These are phyloP conservation scores for Mustela erminea DNA, from an alignment of 2,797 vertebrate genomes.

Conservation along the genomic window DNA sequence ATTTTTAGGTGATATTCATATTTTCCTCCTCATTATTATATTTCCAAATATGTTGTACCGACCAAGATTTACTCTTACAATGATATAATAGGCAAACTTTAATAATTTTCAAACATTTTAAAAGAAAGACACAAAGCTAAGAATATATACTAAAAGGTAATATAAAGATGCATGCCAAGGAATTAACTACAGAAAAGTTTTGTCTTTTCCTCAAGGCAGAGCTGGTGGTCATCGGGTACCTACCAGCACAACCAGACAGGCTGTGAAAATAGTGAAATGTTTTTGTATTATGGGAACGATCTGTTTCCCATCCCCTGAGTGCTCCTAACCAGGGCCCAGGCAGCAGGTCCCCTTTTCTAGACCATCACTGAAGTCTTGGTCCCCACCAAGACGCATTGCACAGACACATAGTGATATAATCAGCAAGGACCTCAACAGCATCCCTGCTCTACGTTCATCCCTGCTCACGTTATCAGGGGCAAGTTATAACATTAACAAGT, in stretches of 20 bases:
- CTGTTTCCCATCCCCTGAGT: background rate
- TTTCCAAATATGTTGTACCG: background rate
- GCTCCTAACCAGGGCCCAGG: too few relatives aligned
- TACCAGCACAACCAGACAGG: background rate
- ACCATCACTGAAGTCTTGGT: background rate
- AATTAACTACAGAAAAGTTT: background rate
- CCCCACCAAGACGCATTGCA: background rate
- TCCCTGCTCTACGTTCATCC: too few relatives aligned
- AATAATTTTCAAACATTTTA: background rate
- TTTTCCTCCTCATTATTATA: background rate
- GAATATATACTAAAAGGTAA: background rate
- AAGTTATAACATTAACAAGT: background rate
- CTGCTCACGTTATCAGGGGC: background rate
- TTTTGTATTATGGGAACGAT: background rate
- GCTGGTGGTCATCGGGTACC: too few relatives aligned
- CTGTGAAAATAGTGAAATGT: background rate
- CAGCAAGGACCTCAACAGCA: background rate
- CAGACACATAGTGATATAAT: background rate
- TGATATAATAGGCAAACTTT: background rate
- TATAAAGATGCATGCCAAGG: background rate
- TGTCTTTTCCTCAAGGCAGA: background rate
- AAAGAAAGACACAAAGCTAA: background rate
- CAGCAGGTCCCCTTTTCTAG: background rate
- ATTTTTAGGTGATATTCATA: constrained; percentile 44
- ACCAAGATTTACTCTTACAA: background rate